Evolutionary conservation across 2,888 invertebrate species (phyloP), one percentile per base, ranked within the genome.

Genomic region (Ceriagrion tenellum): DNA sequence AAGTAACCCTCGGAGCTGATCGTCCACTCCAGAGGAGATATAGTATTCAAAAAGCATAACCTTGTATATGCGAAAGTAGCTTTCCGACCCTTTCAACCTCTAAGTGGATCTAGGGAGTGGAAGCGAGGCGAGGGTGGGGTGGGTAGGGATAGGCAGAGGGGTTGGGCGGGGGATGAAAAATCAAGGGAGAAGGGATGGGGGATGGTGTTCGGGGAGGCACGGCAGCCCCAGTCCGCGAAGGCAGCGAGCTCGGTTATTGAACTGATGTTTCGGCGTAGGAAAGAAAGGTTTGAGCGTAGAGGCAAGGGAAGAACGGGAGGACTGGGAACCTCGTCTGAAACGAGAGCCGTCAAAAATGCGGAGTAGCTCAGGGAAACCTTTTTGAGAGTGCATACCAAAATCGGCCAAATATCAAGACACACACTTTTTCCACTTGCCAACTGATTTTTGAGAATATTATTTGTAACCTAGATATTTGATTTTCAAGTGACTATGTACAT

Each of bases 1-100:
- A 26, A 35, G 69, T 55, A 93, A 35, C 93, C 47, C 93, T 81
- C 63, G 47, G 47, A 69, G 74, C 69, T 69, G 93, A 93, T 93
- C 93, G 93, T 63, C 93, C 93, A 93, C 93, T 93, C 93, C 69
- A 12, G 18, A 59, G 47, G 91, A 63, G 81, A 81, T 81, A 81
- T 81, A 81, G 81, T 69, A 93, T 93, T 93, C 93, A 63, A 93
- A 93, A 93, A 93, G 93, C 93, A 93, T 93, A 93, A 93, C 93
- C 93, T 93, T 93, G 93, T 93, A 93, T 93, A 93, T 93, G 93
- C 93, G 74, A 74, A 69, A 93, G 69, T 93, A 93, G 93, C 93
- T 93, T 93, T 93, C 93, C 69, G 69, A 69, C 69, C 69, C 93
- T 93, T 93, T 93, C 69, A 93, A 69, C 69, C 69, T 47, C 93